These are phyloP conservation scores for Strongylocentrotus purpuratus DNA, from an alignment of 35 echinoderm and acorn worm genomes.

Conservation along the genomic window DNA sequence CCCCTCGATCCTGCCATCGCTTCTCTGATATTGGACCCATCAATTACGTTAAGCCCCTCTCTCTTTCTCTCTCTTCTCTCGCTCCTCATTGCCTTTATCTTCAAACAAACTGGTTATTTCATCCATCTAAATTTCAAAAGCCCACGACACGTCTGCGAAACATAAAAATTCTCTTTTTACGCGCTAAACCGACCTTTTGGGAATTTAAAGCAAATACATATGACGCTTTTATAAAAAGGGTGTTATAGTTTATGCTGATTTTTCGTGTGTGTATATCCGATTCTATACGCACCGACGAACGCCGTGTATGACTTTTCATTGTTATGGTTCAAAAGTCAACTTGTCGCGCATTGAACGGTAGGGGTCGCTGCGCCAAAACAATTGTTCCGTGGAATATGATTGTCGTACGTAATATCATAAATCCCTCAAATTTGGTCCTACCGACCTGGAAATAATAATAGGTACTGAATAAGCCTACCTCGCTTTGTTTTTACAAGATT, in stretches of 20 bases:
- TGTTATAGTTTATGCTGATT: neutral
- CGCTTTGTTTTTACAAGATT: neutral
- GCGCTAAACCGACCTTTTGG: neutral
- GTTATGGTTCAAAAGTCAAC: conserved; percentile 11
- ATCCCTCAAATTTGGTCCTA: neutral
- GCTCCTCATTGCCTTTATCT: neutral
- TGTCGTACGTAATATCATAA: neutral
- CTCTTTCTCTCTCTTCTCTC: neutral
- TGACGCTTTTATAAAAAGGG: neutral
- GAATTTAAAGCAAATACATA: neutral
- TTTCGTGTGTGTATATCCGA: neutral
- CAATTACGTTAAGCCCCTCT: conserved; percentile 23
- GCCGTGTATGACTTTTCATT: neutral
- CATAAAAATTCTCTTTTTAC: neutral
- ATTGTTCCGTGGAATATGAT: conserved; percentile 11
- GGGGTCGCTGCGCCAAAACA: neutral
- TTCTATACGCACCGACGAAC: neutral
- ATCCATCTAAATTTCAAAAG: neutral
- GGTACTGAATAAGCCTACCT: neutral
- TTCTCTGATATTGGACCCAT: neutral
- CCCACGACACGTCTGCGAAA: neutral
- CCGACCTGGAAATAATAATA: neutral
- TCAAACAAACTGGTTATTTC: neutral
- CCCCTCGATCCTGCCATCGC: neutral
- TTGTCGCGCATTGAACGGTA: neutral